Conservation (phyloP, 2,797 vertebrate genomes). For the Aulostomus chinensis region DNA sequence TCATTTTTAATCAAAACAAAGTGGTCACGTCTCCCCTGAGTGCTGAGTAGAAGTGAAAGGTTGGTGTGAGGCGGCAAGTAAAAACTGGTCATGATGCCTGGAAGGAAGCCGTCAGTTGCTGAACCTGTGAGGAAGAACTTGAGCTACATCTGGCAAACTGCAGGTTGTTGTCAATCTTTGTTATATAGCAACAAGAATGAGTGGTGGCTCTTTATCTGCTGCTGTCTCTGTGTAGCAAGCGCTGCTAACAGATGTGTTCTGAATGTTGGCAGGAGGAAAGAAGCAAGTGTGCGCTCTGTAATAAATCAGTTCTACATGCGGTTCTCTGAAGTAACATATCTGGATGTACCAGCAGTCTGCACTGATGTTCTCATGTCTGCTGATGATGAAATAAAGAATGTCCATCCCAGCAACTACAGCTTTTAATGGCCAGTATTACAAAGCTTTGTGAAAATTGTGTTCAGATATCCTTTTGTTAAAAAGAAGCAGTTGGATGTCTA, state of each 20-base stretch:
- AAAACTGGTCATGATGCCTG: constrained; percentile 10
- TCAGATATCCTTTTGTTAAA: too few relatives aligned
- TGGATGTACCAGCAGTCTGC: not conserved
- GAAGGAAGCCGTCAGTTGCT: not conserved
- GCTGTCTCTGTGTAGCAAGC: constrained; percentile 6
- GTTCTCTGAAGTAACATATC: not conserved
- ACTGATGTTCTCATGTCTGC: too few relatives aligned
- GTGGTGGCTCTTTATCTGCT: constrained; percentile 14
- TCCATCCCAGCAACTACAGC: not conserved
- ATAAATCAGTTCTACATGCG: not conserved
- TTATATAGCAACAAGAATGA: constrained; percentile 28
- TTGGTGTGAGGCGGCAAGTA: constrained; percentile 13
- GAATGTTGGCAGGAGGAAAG: not conserved
- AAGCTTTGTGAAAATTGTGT: too few relatives aligned
- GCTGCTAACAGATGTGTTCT: constrained; percentile 7
- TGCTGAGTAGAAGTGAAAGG: constrained; percentile 3
- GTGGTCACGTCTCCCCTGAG: not conserved
- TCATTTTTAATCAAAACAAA: not conserved
- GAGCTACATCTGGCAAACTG: constrained; percentile 4
- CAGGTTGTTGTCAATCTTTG: constrained; percentile 23
- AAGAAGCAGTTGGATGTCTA: too few relatives aligned
- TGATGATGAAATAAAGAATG: too few relatives aligned
- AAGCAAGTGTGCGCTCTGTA: not conserved
- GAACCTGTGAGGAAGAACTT: constrained; percentile 1
- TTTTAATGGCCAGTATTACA: not conserved